These are phyloP conservation scores for Rhagonycha fulva DNA, from an alignment of 2,888 invertebrate genomes.

Conservation along the genomic window DNA sequence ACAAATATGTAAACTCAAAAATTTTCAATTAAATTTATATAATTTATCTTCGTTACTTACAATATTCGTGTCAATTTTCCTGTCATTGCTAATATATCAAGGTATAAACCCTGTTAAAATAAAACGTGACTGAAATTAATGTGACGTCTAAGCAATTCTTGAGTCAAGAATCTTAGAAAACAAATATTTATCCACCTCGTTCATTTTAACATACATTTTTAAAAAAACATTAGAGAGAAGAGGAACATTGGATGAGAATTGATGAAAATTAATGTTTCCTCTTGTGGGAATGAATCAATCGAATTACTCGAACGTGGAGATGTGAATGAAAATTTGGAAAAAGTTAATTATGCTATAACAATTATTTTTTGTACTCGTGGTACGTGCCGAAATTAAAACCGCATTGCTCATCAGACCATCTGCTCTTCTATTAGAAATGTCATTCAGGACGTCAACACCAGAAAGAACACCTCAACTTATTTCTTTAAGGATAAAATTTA, in stretches of 20 bases:
- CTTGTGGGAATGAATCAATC: background rate
- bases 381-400: constrained; percentile 56
- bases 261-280: background rate
- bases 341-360: background rate
- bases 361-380: background rate
- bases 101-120: constrained; percentile 46
- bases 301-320: background rate
- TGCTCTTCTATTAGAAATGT: constrained; percentile 55
- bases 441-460: constrained; percentile 47
- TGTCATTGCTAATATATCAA: constrained; percentile 56
- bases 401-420: constrained; percentile 57
- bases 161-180: constrained; percentile 26
- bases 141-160: constrained; percentile 45
- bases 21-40: constrained; percentile 51
- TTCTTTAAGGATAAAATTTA: constrained; percentile 57
- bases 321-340: background rate
- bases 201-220: constrained; percentile 20
- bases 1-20: constrained; percentile 9
- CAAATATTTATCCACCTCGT: constrained; percentile 27
- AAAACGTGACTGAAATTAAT: constrained; percentile 56
- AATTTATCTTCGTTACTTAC: constrained; percentile 53
- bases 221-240: constrained; percentile 21
- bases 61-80: constrained; percentile 54
- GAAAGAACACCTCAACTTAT: constrained; percentile 56
- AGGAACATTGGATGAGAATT: constrained; percentile 1